Base-by-base conservation (phyloP, 2,113 vertebrate species). In the Aplodontia rufa region DNA sequence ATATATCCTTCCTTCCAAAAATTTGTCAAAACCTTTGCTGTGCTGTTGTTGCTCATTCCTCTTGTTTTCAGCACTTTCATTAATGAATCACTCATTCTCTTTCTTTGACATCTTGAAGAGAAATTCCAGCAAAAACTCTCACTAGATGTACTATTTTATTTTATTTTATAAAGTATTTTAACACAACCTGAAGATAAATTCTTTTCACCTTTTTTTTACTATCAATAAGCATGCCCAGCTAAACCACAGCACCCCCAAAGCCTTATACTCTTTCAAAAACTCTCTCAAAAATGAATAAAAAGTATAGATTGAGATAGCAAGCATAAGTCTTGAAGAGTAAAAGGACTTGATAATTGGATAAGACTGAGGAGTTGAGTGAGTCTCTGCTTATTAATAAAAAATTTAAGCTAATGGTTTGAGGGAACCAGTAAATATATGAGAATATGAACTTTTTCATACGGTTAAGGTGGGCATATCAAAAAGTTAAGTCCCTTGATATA, bases 131-230 rank as follows among this genome's bases (percentile, higher is more conserved):
- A 4, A 60, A 14, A 30, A 3, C 8, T 84, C 24, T 83, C 76
- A 55, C 30, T 69, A 68, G 28, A 79, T 53, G 20, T 35, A 55
- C 8, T 79, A 51, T 72, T 83, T 90, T 78, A 87, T 72, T 83
- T 83, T 90, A 66, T 40, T 68, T 93, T 51, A 42, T 49, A 53
- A 91, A 60, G 53, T 42, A 87, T 12, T 68, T 8, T 84, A 87
- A 9, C 24, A 28, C 24, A 91, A 91, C 14, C 78, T 74, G 17
- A 91, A 96, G 16, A 93, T 60, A 74, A 91, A 51, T 76, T 91
- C 24, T 74, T 90, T 83, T 91, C 37, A 37, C 24, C 30, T 64
- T 93, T 92, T 42, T 82, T 68, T 87, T 30, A 76, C 20, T 40
- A 60, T 0, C 42, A 13, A 26, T 47, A 53, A 81, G 87, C 22